Percentiles rank a stretch among this genome's conserved stretches.
Evolutionary conservation across 1,140 invertebrate species (phyloP).

Genomic region (Papilio polytes): DNA sequence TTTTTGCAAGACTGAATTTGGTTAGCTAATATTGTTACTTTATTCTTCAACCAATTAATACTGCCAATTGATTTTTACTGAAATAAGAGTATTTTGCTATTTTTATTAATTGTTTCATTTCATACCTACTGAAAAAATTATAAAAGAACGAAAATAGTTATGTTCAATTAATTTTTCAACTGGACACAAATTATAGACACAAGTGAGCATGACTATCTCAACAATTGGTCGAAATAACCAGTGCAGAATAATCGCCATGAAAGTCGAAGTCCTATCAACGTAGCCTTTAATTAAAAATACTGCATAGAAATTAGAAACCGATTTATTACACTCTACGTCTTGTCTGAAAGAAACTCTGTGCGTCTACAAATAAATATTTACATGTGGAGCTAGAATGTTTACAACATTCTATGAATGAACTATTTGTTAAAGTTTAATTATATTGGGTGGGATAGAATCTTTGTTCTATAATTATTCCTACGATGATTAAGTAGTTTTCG

Average conservation of each 20-base stretch:
- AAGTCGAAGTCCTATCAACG: background rate
- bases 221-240: background rate
- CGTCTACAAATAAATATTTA: background rate
- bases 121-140: background rate
- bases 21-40: constrained; percentile 45
- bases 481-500: background rate
- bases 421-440: constrained; percentile 21
- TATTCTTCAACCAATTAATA: constrained; percentile 27
- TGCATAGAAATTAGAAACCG: background rate
- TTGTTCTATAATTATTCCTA: background rate
- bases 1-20: constrained; percentile 61
- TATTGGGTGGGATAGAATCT: background rate
- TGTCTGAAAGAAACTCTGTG: background rate
- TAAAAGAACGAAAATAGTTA: background rate
- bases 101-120: constrained; percentile 41
- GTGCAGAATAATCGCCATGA: constrained; percentile 7
- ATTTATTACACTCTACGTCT: background rate
- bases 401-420: background rate
- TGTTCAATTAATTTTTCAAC: background rate
- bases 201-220: background rate
- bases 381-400: background rate
- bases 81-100: constrained; percentile 41
- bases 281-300: background rate
- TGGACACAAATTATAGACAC: background rate
- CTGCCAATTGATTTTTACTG: constrained; percentile 34